These are phyloP conservation scores for Phycodurus eques DNA, from an alignment of 2,113 vertebrate species.

Conservation along the genomic window DNA sequence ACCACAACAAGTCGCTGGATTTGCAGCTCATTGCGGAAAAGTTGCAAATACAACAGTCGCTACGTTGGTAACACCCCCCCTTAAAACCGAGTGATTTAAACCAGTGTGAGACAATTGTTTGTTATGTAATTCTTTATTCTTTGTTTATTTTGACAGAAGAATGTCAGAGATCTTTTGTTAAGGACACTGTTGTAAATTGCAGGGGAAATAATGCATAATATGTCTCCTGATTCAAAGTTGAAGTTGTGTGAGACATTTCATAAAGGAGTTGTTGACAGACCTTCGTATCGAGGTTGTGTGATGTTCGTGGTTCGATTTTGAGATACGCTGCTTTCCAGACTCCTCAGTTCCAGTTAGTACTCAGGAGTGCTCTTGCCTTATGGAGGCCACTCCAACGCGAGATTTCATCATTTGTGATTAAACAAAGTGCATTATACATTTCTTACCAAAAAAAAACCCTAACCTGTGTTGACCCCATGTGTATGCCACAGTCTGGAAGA, in stretches of 20 bases:
- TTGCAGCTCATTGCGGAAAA: too few relatives aligned
- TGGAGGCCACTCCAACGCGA: not conserved
- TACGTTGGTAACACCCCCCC: too few relatives aligned
- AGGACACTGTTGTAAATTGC: too few relatives aligned
- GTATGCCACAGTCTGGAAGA: not conserved
- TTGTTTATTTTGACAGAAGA: too few relatives aligned
- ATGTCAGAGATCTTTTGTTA: too few relatives aligned
- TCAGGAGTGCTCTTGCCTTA: not conserved
- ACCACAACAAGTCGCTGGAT: too few relatives aligned
- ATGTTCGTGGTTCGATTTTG: not conserved
- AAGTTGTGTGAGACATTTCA: not conserved
- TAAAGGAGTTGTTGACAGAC: not conserved
- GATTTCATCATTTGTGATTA: not conserved
- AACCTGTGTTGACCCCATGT: not conserved
- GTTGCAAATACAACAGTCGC: too few relatives aligned
- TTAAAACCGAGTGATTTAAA: too few relatives aligned
- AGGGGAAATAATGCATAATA: too few relatives aligned
- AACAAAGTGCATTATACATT: not conserved
- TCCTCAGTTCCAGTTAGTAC: not conserved
- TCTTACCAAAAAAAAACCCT: not conserved
- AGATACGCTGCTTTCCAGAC: not conserved
- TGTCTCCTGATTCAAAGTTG: too few relatives aligned
- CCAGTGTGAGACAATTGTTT: too few relatives aligned
- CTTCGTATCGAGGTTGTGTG: not conserved
- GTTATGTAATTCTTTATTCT: too few relatives aligned